phyloP scores from a whole-genome alignment of 2,113 vertebrate species.

The Lycaon pictus region DNA sequence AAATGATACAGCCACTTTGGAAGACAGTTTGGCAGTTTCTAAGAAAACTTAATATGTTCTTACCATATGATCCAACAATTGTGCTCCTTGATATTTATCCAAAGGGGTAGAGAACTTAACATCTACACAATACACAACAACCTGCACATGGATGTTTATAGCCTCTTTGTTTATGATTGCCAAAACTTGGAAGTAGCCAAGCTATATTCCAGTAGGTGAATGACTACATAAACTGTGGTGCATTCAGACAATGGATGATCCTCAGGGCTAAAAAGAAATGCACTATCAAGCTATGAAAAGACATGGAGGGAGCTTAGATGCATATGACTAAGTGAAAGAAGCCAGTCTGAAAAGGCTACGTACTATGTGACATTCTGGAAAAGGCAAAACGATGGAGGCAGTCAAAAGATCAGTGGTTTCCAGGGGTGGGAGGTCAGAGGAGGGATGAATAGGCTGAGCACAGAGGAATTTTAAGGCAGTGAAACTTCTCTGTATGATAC shows the following conservation, averaged over 20 bases:
- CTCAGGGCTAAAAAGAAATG: neutral
- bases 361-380: neutral
- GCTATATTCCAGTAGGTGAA: neutral
- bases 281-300: neutral
- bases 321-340: neutral
- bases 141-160: neutral
- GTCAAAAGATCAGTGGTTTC: neutral
- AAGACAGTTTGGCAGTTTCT: neutral
- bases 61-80: neutral
- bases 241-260: neutral
- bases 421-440: neutral
- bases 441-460: neutral
- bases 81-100: neutral
- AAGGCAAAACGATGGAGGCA: neutral
- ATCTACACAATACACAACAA: neutral
- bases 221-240: neutral
- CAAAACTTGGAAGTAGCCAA: neutral
- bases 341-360: neutral
- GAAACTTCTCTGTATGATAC: neutral
- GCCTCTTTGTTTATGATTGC: neutral
- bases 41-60: neutral
- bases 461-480: neutral
- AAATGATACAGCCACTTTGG: neutral
- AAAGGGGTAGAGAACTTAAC: neutral
- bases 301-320: neutral